Percentiles rank a stretch among this genome's conserved stretches.
These are phyloP conservation scores for Cladorhizidae sp. DNA, from an alignment of 37 sponge, comb jelly and placozoan species.

Conservation along the genomic window DNA sequence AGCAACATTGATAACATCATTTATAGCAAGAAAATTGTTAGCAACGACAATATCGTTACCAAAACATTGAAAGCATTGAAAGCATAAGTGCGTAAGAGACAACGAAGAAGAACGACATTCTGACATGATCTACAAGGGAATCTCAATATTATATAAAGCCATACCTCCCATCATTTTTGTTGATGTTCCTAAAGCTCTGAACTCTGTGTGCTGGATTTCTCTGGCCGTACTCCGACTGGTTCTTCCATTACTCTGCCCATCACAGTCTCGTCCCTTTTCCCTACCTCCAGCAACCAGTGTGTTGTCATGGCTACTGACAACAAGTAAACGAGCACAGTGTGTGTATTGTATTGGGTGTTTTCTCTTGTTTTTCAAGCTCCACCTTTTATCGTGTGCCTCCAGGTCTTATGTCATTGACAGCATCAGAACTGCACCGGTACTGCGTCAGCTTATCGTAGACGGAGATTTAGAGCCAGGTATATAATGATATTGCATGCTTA, in stretches of 20 bases:
- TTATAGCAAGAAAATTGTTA: no score
- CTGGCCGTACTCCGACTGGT: background rate
- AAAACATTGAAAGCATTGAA: no score
- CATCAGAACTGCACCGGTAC: background rate
- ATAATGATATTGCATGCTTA: background rate
- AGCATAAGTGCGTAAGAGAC: no score
- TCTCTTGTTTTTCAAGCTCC: background rate
- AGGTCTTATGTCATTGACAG: background rate
- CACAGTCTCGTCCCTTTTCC: background rate
- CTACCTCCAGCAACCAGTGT: conserved; percentile 17
- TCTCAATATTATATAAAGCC: no score
- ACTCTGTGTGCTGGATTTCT: conserved; percentile 8
- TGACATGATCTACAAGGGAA: no score
- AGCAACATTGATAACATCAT: no score
- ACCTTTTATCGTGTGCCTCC: background rate
- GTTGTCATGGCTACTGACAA: background rate
- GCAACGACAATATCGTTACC: no score
- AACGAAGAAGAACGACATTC: no score
- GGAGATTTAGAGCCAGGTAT: background rate
- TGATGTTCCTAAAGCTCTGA: background rate
- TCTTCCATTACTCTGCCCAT: conserved; percentile 7
- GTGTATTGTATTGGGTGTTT: no score
- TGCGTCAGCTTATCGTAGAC: background rate
- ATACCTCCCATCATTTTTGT: no score
- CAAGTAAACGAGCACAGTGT: no score